phyloP scores from a whole-genome alignment of 2,113 vertebrate genomes.

The Vulpes lagopus region DNA sequence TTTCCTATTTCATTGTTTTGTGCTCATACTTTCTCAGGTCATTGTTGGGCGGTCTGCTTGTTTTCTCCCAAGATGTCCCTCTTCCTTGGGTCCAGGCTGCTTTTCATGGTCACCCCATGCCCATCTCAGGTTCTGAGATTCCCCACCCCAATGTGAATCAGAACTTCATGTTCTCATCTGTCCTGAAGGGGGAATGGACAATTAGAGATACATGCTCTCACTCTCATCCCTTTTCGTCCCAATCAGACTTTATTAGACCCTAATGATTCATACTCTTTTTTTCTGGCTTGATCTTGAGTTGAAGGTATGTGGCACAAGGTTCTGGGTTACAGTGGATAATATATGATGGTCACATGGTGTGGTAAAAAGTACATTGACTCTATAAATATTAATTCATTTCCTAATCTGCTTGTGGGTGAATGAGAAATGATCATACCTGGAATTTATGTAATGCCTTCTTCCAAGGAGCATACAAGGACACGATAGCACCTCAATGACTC shows the following conservation, averaged over 20 bases:
- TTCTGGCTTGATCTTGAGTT: constrained; percentile 52
- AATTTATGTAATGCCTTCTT: constrained; percentile 50
- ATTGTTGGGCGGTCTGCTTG: neutral
- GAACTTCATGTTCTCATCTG: neutral
- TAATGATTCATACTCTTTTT: constrained; percentile 8
- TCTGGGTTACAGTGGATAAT: constrained; percentile 3
- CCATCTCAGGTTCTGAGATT: neutral
- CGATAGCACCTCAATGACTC: neutral
- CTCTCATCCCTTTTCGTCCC: neutral
- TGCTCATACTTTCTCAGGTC: neutral
- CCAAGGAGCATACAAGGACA: constrained; percentile 50
- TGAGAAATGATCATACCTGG: constrained; percentile 19
- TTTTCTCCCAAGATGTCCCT: neutral
- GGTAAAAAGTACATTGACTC: neutral
- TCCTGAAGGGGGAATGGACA: neutral
- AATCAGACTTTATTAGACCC: neutral
- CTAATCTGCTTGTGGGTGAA: constrained; percentile 15
- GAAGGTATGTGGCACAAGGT: neutral
- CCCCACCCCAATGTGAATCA: neutral
- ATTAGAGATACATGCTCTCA: neutral
- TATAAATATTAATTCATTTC: constrained; percentile 62
- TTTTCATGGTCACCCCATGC: neutral
- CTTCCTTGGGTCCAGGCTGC: neutral
- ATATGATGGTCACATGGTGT: neutral
- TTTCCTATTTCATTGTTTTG: neutral